Conservation (phyloP, 2,113 vertebrate species). For the Rhinopithecus roxellana region DNA sequence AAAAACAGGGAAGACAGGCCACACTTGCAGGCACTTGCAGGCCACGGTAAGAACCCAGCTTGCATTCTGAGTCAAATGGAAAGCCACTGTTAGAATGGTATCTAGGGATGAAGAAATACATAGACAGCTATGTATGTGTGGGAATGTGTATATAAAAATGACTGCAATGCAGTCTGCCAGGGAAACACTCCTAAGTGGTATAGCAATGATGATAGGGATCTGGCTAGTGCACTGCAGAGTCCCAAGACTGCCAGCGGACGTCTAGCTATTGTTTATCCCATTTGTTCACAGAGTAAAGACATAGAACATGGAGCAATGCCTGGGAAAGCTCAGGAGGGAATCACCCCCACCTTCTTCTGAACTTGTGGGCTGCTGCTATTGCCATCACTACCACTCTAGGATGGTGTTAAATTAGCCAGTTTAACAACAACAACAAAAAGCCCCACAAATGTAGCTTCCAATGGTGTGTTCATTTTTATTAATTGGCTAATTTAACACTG, state of each 20-base stretch:
- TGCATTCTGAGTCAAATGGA: neutral
- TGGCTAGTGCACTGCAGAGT: neutral
- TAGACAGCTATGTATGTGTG: neutral
- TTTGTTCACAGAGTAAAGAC: neutral
- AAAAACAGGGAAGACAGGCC: neutral
- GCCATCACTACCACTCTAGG: slow-evolving; percentile 47
- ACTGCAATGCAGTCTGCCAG: neutral
- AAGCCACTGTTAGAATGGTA: neutral
- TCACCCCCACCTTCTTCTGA: slow-evolving; percentile 42
- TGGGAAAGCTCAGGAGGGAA: neutral
- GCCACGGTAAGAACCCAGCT: neutral
- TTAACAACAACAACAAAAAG: slow-evolving; percentile 60
- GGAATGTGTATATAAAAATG: neutral
- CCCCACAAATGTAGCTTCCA: slow-evolving; percentile 55
- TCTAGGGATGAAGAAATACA: neutral
- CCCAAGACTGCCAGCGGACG: neutral
- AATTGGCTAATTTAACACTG: slow-evolving; percentile 66
- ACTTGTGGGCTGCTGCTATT: slow-evolving; percentile 51
- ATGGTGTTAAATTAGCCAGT: slow-evolving; percentile 68
- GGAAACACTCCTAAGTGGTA: neutral
- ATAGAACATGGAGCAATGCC: neutral
- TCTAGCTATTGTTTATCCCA: neutral
- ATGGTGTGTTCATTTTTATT: slow-evolving; percentile 69
- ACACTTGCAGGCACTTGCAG: neutral
- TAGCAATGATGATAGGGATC: neutral